Evolutionary conservation across 2,797 vertebrate species (phyloP).

Genomic region (Falco columbarius): DNA sequence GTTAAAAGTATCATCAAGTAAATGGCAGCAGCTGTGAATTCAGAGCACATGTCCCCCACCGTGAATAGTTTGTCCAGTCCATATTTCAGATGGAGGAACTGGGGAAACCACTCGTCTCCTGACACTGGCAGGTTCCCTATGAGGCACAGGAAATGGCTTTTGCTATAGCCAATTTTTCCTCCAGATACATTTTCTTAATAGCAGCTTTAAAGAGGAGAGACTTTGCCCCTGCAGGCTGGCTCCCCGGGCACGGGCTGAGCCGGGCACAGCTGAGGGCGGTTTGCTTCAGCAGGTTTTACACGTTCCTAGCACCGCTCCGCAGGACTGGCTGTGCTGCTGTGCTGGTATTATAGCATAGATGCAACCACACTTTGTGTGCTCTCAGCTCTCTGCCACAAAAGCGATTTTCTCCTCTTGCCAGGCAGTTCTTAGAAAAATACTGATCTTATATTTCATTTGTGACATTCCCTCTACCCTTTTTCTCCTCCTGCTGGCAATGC

Average conservation of each 20-base stretch:
- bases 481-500: neutral
- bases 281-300: neutral
- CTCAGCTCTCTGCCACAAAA: neutral
- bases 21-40: neutral
- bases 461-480: neutral
- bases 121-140: neutral
- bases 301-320: accelerated
- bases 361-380: neutral
- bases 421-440: neutral
- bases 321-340: neutral
- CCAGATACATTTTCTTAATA: neutral
- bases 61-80: neutral
- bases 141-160: neutral
- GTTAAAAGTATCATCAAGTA: neutral
- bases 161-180: neutral
- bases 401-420: neutral
- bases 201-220: neutral
- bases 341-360: neutral
- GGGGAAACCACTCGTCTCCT: neutral
- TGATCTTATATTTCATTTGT: neutral
- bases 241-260: neutral
- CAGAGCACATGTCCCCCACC: neutral
- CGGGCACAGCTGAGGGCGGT: neutral
- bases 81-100: neutral
- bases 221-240: neutral